Percentiles rank a stretch among this genome's conserved stretches.
Evolutionary conservation across 2,888 invertebrate species (phyloP).

Genomic region (Drosophila nr. medialis): DNA sequence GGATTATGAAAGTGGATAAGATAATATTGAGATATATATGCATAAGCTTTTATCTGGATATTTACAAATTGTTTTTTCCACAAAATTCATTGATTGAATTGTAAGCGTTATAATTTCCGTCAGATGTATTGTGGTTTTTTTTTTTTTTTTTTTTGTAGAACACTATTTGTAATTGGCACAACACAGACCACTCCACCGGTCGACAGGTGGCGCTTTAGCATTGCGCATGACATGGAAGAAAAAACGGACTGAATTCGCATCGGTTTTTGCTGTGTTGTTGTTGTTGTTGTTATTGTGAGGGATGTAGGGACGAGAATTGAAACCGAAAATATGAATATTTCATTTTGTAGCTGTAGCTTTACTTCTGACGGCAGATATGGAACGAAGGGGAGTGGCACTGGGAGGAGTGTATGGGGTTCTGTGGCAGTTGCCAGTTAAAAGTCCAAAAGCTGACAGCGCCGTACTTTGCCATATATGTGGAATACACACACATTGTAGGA

Average conservation of each 20-base stretch:
- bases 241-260: conserved; percentile 9
- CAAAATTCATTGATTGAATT: conserved; percentile 41
- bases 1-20: neutral
- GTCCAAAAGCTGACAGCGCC: conserved; percentile 46
- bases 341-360: conserved; percentile 29
- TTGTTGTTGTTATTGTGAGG: neutral
- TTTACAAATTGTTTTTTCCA: neutral
- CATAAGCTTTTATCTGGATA: neutral
- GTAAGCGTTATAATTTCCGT: conserved; percentile 46
- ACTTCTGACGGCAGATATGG: conserved; percentile 2
- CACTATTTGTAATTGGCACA: conserved; percentile 21
- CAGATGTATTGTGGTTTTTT: conserved; percentile 27
- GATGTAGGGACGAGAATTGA: conserved; percentile 16
- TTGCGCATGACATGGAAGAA: conserved; percentile 17
- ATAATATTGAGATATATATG: neutral
- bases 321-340: conserved; percentile 71
- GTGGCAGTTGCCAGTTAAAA: conserved; percentile 47
- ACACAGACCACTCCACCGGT: conserved; percentile 1
- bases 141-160: conserved; percentile 15
- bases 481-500: conserved; percentile 5
- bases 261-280: neutral
- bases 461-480: conserved; percentile 33
- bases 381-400: neutral
- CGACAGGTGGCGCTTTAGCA: conserved; percentile 43
- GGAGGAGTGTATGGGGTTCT: neutral